phyloP scores from a whole-genome alignment of 2,797 vertebrate genomes.

The Pteronotus mesoamericanus region DNA sequence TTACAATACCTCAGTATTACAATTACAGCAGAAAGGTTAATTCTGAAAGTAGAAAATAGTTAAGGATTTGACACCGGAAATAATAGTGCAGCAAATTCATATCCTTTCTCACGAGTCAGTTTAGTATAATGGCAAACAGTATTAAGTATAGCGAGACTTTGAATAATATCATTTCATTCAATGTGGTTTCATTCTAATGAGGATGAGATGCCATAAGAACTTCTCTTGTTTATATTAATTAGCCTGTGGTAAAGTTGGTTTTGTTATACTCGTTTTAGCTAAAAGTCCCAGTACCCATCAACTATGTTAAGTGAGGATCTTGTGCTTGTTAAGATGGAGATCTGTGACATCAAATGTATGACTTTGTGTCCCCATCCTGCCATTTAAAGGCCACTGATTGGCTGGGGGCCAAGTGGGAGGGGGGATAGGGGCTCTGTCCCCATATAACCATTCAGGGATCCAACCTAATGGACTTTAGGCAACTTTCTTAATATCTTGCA shows the following conservation, averaged over 20 bases:
- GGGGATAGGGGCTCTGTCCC: not conserved
- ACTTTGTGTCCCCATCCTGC: not conserved
- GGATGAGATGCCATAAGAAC: not conserved
- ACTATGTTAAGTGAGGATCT: not conserved
- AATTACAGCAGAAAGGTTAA: not conserved
- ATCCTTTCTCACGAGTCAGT: not conserved
- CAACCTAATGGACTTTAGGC: not conserved
- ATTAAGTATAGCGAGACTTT: too few species aligned
- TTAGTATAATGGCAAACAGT: too few species aligned
- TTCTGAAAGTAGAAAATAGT: not conserved
- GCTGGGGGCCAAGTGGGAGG: too few species aligned
- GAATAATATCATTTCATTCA: not conserved
- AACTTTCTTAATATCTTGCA: not conserved
- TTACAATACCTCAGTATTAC: not conserved
- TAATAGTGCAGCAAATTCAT: not conserved
- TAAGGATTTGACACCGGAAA: not conserved
- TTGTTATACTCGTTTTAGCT: not conserved
- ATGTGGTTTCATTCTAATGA: too few species aligned
- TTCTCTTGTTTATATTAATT: not conserved
- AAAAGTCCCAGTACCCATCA: not conserved
- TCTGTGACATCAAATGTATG: not conserved
- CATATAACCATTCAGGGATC: not conserved
- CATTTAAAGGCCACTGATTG: not conserved
- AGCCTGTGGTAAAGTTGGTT: not conserved
- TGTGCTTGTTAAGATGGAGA: not conserved